Base-by-base conservation (phyloP, 1,140 invertebrate species). In the Telenomus remus region DNA sequence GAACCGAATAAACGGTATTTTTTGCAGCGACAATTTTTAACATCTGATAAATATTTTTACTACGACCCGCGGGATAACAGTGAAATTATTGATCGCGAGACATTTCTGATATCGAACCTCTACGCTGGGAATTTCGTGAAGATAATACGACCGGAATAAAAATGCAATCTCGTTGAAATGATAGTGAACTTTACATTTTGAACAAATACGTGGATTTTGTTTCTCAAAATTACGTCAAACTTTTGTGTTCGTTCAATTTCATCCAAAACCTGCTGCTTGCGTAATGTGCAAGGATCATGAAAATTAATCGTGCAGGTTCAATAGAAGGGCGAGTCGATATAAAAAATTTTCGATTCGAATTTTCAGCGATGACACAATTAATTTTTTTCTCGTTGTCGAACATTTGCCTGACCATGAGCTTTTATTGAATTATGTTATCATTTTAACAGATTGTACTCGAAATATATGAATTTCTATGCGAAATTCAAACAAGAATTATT, bases 61-160 rank as follows among this genome's bases (percentile, higher is more conserved):
- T 43, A 12, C 11, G 49, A 33, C 7, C 53, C 14, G 33, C 14
- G 9, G 44, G 44, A 37, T 37, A 70, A 61, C 44, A 55, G 50
- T 61, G 51, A 49, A 57, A 57, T 64, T 71, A 71, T 71, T 71
- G 68, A 71, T 71, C 68, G 68, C 47, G 44, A 19, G 44, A 64
- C 42, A 57, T 71, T 72, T 72, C 64, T 72, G 69, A 72, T 64
- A 72, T 54, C 47, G 59, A 64, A 57, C 5, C 53, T 51, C 57
- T 64, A 15, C 35, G 19, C 11, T n/a, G 16, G 13, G 53, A 64
- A 53, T 57, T 72, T 64, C 11, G 48, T 33, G 35, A 48, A 54
- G 51, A 59, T 51, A 64, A 53, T 46, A 49, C 47, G 33, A 49
- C 46, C 12, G n/a, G 2, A 19, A 49, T 35, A 55, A 55, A 65